Evolutionary conservation across 2,888 invertebrate genomes (phyloP).

Genomic region (Heliconius charithonia): DNA sequence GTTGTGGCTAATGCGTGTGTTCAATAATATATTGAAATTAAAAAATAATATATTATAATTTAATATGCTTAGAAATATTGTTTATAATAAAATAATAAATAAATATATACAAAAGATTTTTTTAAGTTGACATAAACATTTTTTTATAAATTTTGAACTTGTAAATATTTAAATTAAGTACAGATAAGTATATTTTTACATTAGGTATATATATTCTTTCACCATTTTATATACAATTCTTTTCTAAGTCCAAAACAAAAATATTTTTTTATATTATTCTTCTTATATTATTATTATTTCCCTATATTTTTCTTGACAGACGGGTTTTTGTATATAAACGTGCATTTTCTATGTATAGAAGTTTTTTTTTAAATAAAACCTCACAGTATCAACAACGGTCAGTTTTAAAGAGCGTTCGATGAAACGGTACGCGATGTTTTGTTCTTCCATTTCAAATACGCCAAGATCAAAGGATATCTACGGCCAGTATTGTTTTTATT

Average conservation of each 20-base stretch:
- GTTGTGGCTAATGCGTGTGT: background rate
- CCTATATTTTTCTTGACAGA: background rate
- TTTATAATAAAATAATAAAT: too few relatives aligned
- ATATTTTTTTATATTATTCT: background rate
- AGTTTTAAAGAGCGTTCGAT: conserved; percentile 31
- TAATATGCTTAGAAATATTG: background rate
- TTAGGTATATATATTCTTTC: too few relatives aligned
- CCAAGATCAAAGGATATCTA: conserved; percentile 32
- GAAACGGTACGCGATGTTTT: conserved; percentile 25
- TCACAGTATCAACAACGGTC: conserved; percentile 27
- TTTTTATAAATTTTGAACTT: too few relatives aligned
- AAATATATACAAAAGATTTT: too few relatives aligned
- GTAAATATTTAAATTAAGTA: too few relatives aligned
- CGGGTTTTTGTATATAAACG: background rate
- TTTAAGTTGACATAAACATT: too few relatives aligned
- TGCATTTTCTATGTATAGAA: background rate
- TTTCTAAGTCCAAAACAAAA: too few relatives aligned
- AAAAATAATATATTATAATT: background rate
- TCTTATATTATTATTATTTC: too few relatives aligned
- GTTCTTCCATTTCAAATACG: conserved; percentile 24
- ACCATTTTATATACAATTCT: too few relatives aligned
- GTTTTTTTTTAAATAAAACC: conserved; percentile 12
- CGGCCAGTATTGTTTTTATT: conserved; percentile 24
- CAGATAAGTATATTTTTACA: too few relatives aligned
- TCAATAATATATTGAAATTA: background rate